phyloP scores from a whole-genome alignment of 2,888 invertebrate species.

The Caradrina clavipalpis region DNA sequence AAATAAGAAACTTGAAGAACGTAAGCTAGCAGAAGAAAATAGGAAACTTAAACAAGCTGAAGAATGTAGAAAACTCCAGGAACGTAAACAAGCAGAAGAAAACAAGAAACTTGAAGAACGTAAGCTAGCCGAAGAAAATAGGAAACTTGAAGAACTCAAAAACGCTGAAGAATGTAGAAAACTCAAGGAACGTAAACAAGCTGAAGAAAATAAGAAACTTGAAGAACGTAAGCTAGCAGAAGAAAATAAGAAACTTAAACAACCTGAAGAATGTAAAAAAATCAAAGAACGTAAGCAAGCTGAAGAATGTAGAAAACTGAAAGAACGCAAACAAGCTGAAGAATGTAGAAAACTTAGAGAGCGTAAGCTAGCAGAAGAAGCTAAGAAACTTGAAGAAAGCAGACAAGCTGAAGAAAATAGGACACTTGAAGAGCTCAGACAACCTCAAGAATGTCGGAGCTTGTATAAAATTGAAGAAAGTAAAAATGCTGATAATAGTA shows the following conservation, averaged over 20 bases:
- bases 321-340: neutral
- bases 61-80: neutral
- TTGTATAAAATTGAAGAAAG: neutral
- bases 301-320: conserved; percentile 4
- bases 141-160: neutral
- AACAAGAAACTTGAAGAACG: neutral
- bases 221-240: neutral
- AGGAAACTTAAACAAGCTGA: neutral
- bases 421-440: neutral
- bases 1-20: neutral
- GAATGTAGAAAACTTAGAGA: conserved; percentile 12
- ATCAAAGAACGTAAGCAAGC: neutral
- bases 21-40: neutral
- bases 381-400: neutral
- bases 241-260: neutral
- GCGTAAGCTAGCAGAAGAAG: neutral
- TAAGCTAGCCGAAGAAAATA: neutral
- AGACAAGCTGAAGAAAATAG: conserved; percentile 7
- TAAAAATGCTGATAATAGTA: neutral
- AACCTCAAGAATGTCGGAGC: neutral
- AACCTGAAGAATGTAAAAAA: neutral
- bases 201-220: too few relatives aligned
- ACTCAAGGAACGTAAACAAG: too few relatives aligned
- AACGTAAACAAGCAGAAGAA: neutral
- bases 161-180: neutral